A percentile compares a stretch with the other conserved stretches of the same genome.
Evolutionary conservation across 2,113 vertebrate genomes (phyloP).

Genomic region (Dasyprocta punctata): DNA sequence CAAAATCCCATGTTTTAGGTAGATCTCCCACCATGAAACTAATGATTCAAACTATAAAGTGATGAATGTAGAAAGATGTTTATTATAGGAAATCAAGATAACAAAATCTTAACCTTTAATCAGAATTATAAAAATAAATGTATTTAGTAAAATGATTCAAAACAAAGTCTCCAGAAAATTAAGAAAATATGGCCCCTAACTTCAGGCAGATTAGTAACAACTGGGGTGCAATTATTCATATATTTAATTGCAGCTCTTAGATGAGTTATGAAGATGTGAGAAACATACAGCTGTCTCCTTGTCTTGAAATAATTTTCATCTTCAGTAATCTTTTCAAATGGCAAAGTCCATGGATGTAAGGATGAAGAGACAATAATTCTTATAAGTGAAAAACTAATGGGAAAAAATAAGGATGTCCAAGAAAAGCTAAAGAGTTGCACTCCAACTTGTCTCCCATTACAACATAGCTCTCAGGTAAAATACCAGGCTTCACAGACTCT

Average conservation of each 20-base stretch:
- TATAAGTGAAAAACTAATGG: not conserved
- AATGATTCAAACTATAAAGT: not conserved
- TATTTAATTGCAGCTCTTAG: not conserved
- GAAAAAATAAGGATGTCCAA: not conserved
- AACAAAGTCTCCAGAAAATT: not conserved
- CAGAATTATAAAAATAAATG: not conserved
- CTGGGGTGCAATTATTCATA: not conserved
- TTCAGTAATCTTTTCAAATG: not conserved
- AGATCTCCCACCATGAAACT: not conserved
- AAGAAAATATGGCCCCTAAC: not conserved
- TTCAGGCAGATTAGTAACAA: not conserved
- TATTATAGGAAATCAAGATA: not conserved
- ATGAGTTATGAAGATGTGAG: not conserved
- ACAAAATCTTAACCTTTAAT: not conserved
- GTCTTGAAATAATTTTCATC: not conserved
- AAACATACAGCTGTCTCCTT: not conserved
- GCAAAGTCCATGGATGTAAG: not conserved
- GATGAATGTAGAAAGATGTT: not conserved
- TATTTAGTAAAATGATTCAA: not conserved
- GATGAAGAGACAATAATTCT: not conserved
- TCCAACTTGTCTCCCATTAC: not conserved
- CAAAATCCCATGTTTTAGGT: not conserved
- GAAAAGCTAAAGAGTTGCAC: not conserved
- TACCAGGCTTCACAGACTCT: fast-evolving
- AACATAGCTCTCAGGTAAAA: not conserved